phyloP scores from a whole-genome alignment of 2,797 vertebrate species.

The Molossus molossus region DNA sequence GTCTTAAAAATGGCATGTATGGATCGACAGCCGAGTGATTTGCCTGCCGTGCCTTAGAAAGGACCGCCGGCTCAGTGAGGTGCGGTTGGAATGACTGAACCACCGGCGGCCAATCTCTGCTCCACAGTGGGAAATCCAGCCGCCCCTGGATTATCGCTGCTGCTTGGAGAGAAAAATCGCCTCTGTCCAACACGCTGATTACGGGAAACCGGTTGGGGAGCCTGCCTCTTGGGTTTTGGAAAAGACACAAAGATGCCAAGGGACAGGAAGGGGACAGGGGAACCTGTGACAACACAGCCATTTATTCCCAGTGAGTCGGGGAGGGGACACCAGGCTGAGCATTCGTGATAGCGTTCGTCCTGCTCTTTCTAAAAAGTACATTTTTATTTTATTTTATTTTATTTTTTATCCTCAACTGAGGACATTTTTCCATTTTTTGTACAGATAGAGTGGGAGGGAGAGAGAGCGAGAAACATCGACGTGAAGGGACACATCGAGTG shows the following conservation, averaged over 20 bases:
- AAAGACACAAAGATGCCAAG: constrained; percentile 32
- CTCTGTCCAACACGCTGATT: not conserved
- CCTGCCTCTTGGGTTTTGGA: not conserved
- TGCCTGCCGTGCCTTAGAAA: constrained; percentile 57
- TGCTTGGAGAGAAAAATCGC: not conserved
- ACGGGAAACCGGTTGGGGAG: not conserved
- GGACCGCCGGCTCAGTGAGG: constrained; percentile 1
- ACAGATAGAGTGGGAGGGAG: too few relatives aligned
- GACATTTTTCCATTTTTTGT: too few relatives aligned
- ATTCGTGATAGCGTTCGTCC: not conserved
- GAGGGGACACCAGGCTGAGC: not conserved
- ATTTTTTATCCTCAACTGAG: too few relatives aligned
- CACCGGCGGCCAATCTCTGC: not conserved
- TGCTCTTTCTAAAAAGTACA: not conserved
- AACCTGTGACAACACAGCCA: not conserved
- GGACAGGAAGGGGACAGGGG: not conserved
- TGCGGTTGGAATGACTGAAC: constrained; percentile 46
- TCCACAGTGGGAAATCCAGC: constrained; percentile 6
- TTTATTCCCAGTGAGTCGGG: not conserved
- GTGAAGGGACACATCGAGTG: too few relatives aligned
- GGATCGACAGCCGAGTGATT: constrained; percentile 46
- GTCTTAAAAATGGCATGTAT: not conserved
- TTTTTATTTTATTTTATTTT: too few relatives aligned
- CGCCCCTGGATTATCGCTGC: not conserved
- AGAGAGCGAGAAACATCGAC: too few relatives aligned